Conservation (phyloP, 2,113 vertebrate genomes). For the Marmota flaviventris region DNA sequence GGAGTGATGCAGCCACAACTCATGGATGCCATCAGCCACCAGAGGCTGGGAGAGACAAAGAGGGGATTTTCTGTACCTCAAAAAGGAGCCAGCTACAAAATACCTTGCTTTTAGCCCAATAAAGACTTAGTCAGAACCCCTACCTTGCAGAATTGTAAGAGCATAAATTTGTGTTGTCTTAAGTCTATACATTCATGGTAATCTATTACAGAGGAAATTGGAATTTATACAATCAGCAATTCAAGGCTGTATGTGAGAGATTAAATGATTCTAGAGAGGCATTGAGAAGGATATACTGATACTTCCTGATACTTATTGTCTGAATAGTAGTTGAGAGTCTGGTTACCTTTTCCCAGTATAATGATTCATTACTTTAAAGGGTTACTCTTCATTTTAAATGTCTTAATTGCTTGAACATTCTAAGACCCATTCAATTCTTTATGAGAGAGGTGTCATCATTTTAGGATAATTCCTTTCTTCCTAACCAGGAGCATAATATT, state of each 20-base stretch:
- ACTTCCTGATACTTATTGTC: background rate
- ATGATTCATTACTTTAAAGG: background rate
- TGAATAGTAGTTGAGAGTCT: background rate
- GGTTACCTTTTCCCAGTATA: background rate
- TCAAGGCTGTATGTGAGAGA: background rate
- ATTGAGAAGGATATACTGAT: background rate
- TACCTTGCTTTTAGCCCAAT: background rate
- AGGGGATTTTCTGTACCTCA: background rate
- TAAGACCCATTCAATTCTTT: background rate
- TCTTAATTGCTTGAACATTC: background rate
- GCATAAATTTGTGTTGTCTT: background rate
- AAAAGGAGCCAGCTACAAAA: background rate
- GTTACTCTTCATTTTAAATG: slow-evolving; percentile 12
- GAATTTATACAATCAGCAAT: background rate
- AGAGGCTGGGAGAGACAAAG: background rate
- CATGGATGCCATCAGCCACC: background rate
- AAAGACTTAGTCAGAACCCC: background rate
- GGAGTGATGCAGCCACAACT: background rate
- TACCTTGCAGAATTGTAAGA: background rate
- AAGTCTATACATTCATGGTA: background rate
- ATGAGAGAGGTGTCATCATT: background rate
- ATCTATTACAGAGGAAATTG: background rate
- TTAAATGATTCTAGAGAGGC: background rate
- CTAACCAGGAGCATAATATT: background rate
- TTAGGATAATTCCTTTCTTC: background rate